Evolutionary conservation across 1,140 invertebrate species (phyloP).

Genomic region (Drosophila hydei): DNA sequence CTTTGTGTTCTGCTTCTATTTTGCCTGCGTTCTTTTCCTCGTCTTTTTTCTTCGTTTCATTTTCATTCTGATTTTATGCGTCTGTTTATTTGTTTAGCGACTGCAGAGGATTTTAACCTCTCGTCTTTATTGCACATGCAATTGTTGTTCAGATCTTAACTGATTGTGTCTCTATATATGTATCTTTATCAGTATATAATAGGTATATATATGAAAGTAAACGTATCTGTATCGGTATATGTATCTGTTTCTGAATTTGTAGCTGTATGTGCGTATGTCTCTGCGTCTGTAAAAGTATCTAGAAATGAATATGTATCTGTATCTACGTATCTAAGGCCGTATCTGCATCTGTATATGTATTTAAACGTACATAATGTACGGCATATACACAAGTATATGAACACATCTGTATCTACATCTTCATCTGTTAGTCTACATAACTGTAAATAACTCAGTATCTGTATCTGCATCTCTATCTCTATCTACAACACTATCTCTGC

Average conservation of each 20-base stretch:
- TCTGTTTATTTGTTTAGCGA: slow-evolving; percentile 45
- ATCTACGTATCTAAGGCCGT: slow-evolving; percentile 2
- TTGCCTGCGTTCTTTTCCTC: slow-evolving; percentile 9
- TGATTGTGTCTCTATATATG: slow-evolving; percentile 26
- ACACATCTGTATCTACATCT: too few relatives aligned
- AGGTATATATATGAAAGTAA: too few relatives aligned
- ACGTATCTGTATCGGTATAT: too few relatives aligned
- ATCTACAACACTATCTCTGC: not conserved
- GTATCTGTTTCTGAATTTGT: slow-evolving; percentile 1
- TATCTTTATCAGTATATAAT: too few relatives aligned
- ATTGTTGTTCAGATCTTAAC: slow-evolving; percentile 8
- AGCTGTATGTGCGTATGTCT: slow-evolving; percentile 1
- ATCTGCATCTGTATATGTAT: not conserved
- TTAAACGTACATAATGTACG: not conserved
- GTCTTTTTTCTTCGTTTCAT: too few relatives aligned
- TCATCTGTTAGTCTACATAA: too few relatives aligned
- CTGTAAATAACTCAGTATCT: too few relatives aligned
- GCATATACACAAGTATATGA: too few relatives aligned
- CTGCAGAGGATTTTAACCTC: slow-evolving; percentile 44
- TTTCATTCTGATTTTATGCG: slow-evolving; percentile 19
- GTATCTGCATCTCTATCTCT: too few relatives aligned
- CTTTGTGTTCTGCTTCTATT: slow-evolving; percentile 15
- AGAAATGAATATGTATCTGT: slow-evolving; percentile 8
- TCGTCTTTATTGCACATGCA: slow-evolving; percentile 16
- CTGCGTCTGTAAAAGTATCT: too few relatives aligned